Base-by-base conservation (phyloP, 2,797 vertebrate genomes). In the Coilia nasus region DNA sequence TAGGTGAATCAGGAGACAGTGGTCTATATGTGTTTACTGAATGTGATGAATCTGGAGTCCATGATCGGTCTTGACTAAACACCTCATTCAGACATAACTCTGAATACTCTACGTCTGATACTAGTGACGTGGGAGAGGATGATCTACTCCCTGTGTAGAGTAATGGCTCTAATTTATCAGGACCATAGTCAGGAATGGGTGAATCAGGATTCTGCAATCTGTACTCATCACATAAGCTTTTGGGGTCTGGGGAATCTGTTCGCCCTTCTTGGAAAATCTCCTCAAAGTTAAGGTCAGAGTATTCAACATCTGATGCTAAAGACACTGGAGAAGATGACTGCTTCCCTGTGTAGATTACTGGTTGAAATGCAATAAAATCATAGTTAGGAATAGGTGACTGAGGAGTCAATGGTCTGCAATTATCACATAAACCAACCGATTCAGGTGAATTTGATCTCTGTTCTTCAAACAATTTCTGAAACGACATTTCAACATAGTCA, bases 141-240 rank as follows among this genome's bases (percentile, higher is more conserved):
- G 54, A 62, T n/a, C 54, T 81, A n/a, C 59, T 56, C 17, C 17
- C 31, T 46, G 54, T 11, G 7, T n/a, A 59, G 31, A 14, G 1
- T 10, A 2, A 35, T 41, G 44, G 12, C 14, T 15, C 31, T n/a
- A 75, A 21, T 56, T 59, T 14, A 44, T 2, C n/a, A 19, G 44
- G 50, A 62, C 54, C 81, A 86, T 57, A 83, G 50, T 81, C 25
- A 57, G 86, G 86, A 46, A 85, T 23, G n/a, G 85, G 81, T 17
- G 9, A 81, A 75, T 84, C 71, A 41, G 83, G 50, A 59, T 71
- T 59, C 21, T 59, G 71, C 2, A 17, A 23, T 28, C 50, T 57
- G 50, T 54, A 10, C 7, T 54, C 21, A n/a, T 12, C 44, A 47
- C 31, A 62, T 82, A 21, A 35, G 35, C 10, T 21, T 41, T 7